Evolutionary conservation across 2,113 vertebrate genomes (phyloP).

Genomic region (Cranoglanis bouderius): DNA sequence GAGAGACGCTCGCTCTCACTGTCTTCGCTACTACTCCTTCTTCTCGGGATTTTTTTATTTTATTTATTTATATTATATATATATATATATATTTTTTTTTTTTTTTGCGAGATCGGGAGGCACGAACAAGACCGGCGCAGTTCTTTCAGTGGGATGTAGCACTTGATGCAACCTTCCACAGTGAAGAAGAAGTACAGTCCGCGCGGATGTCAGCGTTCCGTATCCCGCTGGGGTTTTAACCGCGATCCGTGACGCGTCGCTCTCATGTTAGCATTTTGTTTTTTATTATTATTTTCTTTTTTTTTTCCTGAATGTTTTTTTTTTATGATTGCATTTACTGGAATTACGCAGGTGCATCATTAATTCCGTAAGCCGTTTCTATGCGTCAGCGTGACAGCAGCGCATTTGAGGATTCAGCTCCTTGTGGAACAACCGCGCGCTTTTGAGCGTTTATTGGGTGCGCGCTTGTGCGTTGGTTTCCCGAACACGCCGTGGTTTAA

Average conservation of each 20-base stretch:
- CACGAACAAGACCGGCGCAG: neutral
- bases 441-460: neutral
- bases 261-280: neutral
- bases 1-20: conserved; percentile 45
- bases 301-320: neutral
- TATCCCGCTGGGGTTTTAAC: neutral
- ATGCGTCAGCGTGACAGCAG: conserved; percentile 15
- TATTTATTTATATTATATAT: neutral
- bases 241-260: neutral
- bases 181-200: neutral
- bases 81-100: too few species aligned
- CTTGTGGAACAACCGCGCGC: conserved; percentile 7
- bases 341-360: conserved; percentile 7
- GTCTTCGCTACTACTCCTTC: conserved; percentile 35
- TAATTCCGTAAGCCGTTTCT: neutral
- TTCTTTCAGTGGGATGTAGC: conserved; percentile 12
- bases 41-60: conserved; percentile 18
- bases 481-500: neutral
- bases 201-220: neutral
- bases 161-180: conserved; percentile 12
- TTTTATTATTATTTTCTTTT: neutral
- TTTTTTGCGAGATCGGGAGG: neutral
- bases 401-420: neutral
- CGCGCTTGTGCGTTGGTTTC: neutral
- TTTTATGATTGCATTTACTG: neutral